Conservation (phyloP, 2,797 vertebrate species). For the Podargus strigoides region DNA sequence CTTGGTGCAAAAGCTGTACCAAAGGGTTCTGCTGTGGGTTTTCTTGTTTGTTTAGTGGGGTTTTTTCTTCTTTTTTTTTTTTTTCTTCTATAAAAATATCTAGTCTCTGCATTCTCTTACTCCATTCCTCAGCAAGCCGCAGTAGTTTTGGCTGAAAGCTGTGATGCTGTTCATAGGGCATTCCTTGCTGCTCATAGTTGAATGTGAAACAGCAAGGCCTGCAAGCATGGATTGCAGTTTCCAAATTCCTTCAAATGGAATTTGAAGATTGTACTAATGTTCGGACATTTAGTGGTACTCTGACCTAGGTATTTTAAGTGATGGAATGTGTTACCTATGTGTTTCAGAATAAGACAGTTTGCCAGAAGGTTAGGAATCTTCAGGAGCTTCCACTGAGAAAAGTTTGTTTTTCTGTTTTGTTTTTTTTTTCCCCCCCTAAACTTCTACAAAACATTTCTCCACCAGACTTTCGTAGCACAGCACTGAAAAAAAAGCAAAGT, state of each 20-base stretch:
- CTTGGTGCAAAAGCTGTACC: neutral
- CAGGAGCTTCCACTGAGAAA: neutral
- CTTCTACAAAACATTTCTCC: neutral
- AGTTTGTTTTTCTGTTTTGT: neutral
- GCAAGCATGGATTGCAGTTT: neutral
- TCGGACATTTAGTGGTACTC: neutral
- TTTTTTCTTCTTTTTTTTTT: too few species aligned
- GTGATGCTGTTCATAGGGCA: neutral
- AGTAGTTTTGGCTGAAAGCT: neutral
- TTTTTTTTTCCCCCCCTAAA: accelerated
- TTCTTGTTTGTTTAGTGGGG: neutral
- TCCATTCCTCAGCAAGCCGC: neutral
- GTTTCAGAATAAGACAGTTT: neutral
- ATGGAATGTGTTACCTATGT: neutral
- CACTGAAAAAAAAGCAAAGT: neutral
- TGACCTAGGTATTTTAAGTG: neutral
- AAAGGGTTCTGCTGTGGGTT: neutral
- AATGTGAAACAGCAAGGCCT: neutral
- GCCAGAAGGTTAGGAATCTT: neutral
- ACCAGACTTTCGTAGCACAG: neutral
- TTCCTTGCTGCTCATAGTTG: neutral
- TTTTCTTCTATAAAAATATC: neutral
- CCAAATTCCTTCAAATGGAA: too few species aligned
- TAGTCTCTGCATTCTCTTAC: neutral
- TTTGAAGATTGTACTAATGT: neutral